Percentiles rank a stretch among this genome's conserved stretches.
phyloP scores from a whole-genome alignment of 2,888 invertebrate species.

The Drosophila maculinotata region DNA sequence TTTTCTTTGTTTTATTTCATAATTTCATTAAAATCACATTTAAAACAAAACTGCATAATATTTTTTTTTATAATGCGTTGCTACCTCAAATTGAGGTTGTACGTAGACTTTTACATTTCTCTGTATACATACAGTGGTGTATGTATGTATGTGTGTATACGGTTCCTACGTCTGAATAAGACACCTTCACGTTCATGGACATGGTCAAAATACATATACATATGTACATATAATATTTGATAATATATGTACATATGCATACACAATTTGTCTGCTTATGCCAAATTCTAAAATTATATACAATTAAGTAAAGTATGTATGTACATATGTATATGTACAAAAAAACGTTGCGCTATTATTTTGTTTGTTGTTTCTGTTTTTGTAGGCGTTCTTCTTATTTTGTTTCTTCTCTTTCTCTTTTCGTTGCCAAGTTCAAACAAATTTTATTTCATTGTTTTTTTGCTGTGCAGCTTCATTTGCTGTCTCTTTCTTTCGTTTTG shows the following conservation, averaged over 20 bases:
- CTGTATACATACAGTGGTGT: background rate
- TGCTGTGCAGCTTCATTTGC: constrained; percentile 28
- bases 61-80: too few relatives aligned
- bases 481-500: constrained; percentile 7
- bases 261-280: constrained; percentile 23
- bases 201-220: too few relatives aligned
- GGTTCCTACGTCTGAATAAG: constrained; percentile 18
- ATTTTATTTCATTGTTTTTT: constrained; percentile 29
- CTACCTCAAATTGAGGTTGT: too few relatives aligned
- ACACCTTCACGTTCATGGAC: constrained; percentile 75
- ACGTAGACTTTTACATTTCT: too few relatives aligned
- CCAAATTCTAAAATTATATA: constrained; percentile 58
- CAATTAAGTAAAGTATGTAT: constrained; percentile 10
- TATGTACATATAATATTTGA: constrained; percentile 2
- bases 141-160: constrained; percentile 3
- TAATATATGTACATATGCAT: background rate
- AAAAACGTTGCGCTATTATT: constrained; percentile 18
- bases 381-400: constrained; percentile 37
- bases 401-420: constrained; percentile 22
- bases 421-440: constrained; percentile 74
- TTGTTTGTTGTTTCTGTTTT: constrained; percentile 34
- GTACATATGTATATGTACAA: constrained; percentile 38
- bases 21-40: too few relatives aligned
- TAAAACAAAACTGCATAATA: too few relatives aligned
- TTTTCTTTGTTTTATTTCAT: too few relatives aligned